Evolutionary conservation across 2,113 vertebrate species (phyloP).

Genomic region (Gulo gulo): DNA sequence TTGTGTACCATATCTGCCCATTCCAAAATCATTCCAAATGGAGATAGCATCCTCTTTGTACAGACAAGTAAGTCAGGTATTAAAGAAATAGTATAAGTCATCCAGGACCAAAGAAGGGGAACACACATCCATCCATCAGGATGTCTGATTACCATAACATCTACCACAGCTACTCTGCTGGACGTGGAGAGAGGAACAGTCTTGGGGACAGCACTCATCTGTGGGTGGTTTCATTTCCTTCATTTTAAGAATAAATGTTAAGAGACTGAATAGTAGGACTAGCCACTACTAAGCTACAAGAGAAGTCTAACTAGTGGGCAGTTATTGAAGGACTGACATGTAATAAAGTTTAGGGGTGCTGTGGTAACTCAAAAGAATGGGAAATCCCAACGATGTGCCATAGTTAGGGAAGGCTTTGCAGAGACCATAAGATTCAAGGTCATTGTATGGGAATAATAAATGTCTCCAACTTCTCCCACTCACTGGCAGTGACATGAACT

Average conservation of each 20-base stretch:
- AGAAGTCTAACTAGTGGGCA: not conserved
- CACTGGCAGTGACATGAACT: not conserved
- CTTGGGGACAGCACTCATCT: not conserved
- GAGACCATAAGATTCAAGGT: not conserved
- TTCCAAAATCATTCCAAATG: not conserved
- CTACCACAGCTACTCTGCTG: too few relatives aligned
- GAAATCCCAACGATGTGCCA: not conserved
- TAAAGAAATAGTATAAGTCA: not conserved
- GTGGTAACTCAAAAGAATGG: not conserved
- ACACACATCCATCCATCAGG: not conserved
- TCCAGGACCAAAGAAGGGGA: not conserved
- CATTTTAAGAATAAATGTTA: not conserved
- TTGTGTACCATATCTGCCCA: fast-evolving
- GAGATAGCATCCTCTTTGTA: not conserved
- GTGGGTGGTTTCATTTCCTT: not conserved
- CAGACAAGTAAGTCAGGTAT: not conserved
- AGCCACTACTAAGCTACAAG: not conserved
- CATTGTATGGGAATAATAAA: not conserved
- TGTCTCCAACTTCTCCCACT: not conserved
- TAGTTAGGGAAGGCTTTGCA: not conserved
- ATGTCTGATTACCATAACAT: not conserved
- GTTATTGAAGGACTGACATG: not conserved
- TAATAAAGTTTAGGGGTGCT: not conserved
- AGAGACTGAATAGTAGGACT: not conserved
- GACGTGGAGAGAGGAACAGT: not conserved